Conservation (phyloP, 2,113 vertebrate species). For the Mungos mungo region DNA sequence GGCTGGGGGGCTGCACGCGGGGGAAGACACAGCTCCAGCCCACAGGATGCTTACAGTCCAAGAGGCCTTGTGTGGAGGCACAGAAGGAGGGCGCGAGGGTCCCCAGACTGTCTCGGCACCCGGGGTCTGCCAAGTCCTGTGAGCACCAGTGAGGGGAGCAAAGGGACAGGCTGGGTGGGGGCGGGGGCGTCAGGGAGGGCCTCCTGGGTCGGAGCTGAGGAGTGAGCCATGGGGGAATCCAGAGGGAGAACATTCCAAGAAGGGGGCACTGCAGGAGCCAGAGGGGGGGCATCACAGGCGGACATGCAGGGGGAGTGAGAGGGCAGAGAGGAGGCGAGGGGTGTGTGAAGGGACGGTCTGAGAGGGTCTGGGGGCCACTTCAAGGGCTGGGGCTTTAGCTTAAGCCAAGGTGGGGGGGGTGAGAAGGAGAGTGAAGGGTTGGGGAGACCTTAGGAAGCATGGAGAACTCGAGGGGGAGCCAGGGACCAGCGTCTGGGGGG, state of each 20-base stretch:
- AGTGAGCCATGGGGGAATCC: neutral
- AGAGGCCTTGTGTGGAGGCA: fast-evolving
- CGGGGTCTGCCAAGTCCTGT: fast-evolving
- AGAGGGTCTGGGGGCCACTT: too few species aligned
- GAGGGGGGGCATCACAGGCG: neutral
- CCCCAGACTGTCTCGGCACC: neutral
- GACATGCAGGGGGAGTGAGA: too few species aligned
- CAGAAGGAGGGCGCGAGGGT: neutral
- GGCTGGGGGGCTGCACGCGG: neutral
- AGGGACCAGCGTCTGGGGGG: too few species aligned
- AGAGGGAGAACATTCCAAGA: neutral
- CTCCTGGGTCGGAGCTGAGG: neutral
- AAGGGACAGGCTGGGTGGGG: neutral
- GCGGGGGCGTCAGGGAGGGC: neutral
- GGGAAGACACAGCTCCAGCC: neutral
- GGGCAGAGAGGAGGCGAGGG: too few species aligned
- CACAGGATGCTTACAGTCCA: neutral
- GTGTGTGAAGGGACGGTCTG: too few species aligned
- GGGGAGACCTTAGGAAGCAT: too few species aligned
- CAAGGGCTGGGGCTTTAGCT: too few species aligned
- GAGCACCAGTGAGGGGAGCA: neutral
- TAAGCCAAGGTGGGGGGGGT: too few species aligned
- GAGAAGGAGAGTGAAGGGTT: too few species aligned
- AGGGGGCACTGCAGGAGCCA: fast-evolving
- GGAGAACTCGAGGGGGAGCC: too few species aligned